Evolutionary conservation across 2,888 invertebrate species (phyloP).

Genomic region (Polyploca ridens): DNA sequence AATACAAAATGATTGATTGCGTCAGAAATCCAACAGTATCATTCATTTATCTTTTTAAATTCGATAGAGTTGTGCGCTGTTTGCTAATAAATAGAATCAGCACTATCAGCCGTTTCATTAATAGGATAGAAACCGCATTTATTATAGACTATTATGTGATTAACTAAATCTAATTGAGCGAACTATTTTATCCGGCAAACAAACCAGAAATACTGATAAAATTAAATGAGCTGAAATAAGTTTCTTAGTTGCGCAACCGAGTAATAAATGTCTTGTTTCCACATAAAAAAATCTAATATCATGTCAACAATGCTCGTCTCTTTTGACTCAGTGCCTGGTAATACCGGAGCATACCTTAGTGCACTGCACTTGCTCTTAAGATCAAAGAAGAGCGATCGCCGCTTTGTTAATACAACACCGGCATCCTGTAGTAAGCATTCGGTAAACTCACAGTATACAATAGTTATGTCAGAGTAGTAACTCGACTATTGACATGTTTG

Average conservation of each 20-base stretch:
- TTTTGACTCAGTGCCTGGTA: constrained; percentile 3
- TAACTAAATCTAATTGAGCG: too few relatives aligned
- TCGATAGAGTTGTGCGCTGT: too few relatives aligned
- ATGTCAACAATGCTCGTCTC: neutral
- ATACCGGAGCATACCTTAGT: constrained; percentile 33
- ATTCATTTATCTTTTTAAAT: neutral
- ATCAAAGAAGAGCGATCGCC: constrained; percentile 50
- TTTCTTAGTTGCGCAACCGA: too few relatives aligned
- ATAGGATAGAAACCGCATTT: too few relatives aligned
- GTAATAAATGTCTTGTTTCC: neutral
- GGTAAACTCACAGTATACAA: neutral
- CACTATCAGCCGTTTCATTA: too few relatives aligned
- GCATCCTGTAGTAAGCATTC: constrained; percentile 28
- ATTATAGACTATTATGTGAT: too few relatives aligned
- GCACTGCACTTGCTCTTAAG: constrained; percentile 34
- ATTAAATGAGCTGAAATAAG: too few relatives aligned
- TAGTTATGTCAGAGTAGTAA: neutral
- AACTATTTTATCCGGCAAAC: too few relatives aligned
- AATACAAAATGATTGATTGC: neutral
- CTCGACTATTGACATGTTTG: neutral
- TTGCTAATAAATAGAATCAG: too few relatives aligned
- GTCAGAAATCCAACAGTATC: constrained; percentile 1
- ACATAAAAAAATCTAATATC: neutral
- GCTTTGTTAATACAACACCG: constrained; percentile 45
- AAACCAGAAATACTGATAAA: too few relatives aligned